Evolutionary conservation across 2,797 vertebrate genomes (phyloP).

Genomic region (Oryzias dopingdopingensis): DNA sequence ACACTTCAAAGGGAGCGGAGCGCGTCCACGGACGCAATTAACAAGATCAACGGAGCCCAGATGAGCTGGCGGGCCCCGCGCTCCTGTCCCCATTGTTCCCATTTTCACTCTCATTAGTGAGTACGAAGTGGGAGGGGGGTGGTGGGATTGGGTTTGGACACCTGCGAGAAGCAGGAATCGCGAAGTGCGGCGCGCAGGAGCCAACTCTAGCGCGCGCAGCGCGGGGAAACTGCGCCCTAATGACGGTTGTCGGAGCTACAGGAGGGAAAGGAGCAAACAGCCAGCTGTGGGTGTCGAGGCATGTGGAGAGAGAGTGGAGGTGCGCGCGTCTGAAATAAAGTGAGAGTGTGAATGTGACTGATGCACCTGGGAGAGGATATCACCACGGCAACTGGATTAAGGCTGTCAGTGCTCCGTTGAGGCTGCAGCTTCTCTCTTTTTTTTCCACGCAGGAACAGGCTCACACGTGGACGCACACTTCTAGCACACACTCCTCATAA

Average conservation of each 20-base stretch:
- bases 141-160: slow-evolving; percentile 51
- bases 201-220: slow-evolving; percentile 32
- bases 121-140: slow-evolving; percentile 45
- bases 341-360: slow-evolving; percentile 32
- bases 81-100: slow-evolving; percentile 77
- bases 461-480: slow-evolving; percentile 19
- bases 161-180: slow-evolving; percentile 62
- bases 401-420: slow-evolving; percentile 60
- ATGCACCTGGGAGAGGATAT: slow-evolving; percentile 72
- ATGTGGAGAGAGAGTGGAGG: slow-evolving; percentile 48
- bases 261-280: slow-evolving; percentile 57
- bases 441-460: slow-evolving; percentile 12
- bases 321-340: slow-evolving; percentile 16
- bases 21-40: slow-evolving; percentile 81
- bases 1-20: slow-evolving; percentile 80
- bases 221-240: slow-evolving; percentile 60
- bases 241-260: slow-evolving; percentile 68
- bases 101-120: slow-evolving; percentile 75
- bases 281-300: slow-evolving; percentile 65
- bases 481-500: slow-evolving; percentile 34
- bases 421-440: slow-evolving; percentile 35
- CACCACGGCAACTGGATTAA: slow-evolving; percentile 78
- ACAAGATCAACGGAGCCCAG: slow-evolving; percentile 79
- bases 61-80: slow-evolving; percentile 69
- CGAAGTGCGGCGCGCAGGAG: slow-evolving; percentile 28